Percentiles rank a stretch among this genome's conserved stretches.
These are phyloP conservation scores for Oreochromis aureus DNA, from an alignment of 2,113 vertebrate species.

Conservation along the genomic window DNA sequence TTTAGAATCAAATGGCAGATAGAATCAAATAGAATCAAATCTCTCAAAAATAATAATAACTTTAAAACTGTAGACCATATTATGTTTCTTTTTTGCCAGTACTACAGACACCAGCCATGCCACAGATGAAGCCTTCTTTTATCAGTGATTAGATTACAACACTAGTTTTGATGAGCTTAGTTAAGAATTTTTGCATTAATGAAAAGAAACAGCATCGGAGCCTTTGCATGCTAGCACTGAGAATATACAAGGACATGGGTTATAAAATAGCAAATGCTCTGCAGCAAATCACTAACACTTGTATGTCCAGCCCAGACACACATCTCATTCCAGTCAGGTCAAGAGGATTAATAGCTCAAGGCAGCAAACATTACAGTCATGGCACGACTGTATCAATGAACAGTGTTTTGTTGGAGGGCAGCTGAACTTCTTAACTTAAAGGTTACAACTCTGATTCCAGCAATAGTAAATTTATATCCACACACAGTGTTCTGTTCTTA, in stretches of 20 bases:
- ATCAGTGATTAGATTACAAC: background rate
- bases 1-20: background rate
- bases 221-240: background rate
- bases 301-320: background rate
- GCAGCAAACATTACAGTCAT: background rate
- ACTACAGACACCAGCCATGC: background rate
- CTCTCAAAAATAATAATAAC: background rate
- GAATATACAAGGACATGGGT: background rate
- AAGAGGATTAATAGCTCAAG: background rate
- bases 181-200: background rate
- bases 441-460: background rate
- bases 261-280: background rate
- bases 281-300: conserved; percentile 6
- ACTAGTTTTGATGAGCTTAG: background rate
- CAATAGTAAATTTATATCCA: background rate
- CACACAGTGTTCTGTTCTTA: background rate
- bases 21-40: background rate
- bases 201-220: accelerated
- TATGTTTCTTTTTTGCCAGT: background rate
- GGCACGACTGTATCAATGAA: background rate
- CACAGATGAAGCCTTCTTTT: background rate
- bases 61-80: background rate
- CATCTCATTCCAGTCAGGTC: conserved; percentile 41
- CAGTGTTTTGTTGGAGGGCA: background rate
- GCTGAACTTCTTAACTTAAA: background rate